phyloP scores from a whole-genome alignment of 2,888 invertebrate species.

The Alcis repandata region DNA sequence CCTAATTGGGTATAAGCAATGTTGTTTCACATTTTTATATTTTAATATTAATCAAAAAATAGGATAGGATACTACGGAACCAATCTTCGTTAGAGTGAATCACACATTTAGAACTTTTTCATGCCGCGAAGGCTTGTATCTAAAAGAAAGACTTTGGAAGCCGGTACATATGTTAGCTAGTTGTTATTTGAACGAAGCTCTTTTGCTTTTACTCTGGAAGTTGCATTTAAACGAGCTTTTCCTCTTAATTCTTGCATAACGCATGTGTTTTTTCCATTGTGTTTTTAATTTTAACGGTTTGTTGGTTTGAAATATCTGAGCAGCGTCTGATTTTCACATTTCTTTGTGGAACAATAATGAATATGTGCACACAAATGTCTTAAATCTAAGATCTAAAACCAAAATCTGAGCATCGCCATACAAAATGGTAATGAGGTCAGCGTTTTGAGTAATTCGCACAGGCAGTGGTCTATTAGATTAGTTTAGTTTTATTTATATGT shows the following conservation, averaged over 20 bases:
- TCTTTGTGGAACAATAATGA: too few species aligned
- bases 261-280: not conserved
- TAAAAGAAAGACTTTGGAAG: slow-evolving; percentile 45
- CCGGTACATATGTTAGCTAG: slow-evolving; percentile 46
- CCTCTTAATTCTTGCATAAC: slow-evolving; percentile 17
- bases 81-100: not conserved
- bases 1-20: too few species aligned
- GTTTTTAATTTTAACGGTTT: not conserved
- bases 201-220: slow-evolving; percentile 18
- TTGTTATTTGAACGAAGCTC: slow-evolving; percentile 41
- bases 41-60: too few species aligned
- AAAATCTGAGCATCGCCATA: too few species aligned
- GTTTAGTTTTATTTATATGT: too few species aligned
- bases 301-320: not conserved
- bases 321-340: too few species aligned
- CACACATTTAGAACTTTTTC: slow-evolving; percentile 18
- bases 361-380: too few species aligned
- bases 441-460: too few species aligned
- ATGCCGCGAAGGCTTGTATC: slow-evolving; percentile 28
- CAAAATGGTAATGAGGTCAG: too few species aligned
- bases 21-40: too few species aligned
- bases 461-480: too few species aligned
- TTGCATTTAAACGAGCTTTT: slow-evolving; percentile 18
- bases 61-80: slow-evolving; percentile 24
- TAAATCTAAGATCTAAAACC: too few species aligned